A percentile compares a stretch with the other conserved stretches of the same genome.
These are phyloP conservation scores for Xerus inauris DNA, from an alignment of 2,113 vertebrate species.

Conservation along the genomic window DNA sequence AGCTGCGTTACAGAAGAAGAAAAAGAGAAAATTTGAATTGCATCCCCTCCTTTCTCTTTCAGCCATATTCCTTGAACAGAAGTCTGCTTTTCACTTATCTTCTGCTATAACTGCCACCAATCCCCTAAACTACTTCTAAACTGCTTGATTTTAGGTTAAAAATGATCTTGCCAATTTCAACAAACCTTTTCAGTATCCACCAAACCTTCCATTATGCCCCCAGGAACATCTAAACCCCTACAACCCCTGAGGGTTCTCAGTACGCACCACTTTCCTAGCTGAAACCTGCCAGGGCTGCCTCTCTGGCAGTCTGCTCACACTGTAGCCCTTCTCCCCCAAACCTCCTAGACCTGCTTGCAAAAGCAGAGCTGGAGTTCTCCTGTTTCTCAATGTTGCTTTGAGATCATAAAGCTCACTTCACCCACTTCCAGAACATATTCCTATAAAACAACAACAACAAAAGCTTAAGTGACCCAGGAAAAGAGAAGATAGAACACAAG, in stretches of 20 bases:
- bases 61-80: conserved; percentile 14
- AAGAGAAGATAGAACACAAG: background rate
- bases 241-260: background rate
- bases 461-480: background rate
- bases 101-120: background rate
- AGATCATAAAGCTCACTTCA: background rate
- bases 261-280: background rate
- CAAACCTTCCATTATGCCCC: background rate
- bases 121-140: background rate
- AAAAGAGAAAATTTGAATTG: background rate
- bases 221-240: background rate
- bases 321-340: background rate
- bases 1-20: background rate
- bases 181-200: background rate
- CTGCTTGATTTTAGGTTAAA: background rate
- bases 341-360: background rate
- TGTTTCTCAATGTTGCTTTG: background rate
- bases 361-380: background rate
- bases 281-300: background rate
- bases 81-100: background rate
- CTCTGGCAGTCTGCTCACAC: background rate
- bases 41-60: background rate
- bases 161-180: background rate
- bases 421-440: background rate
- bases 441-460: background rate